Evolutionary conservation across 2,888 invertebrate species (phyloP), one percentile per base, ranked within the genome.

Genomic region (Sarcophaga variegata): DNA sequence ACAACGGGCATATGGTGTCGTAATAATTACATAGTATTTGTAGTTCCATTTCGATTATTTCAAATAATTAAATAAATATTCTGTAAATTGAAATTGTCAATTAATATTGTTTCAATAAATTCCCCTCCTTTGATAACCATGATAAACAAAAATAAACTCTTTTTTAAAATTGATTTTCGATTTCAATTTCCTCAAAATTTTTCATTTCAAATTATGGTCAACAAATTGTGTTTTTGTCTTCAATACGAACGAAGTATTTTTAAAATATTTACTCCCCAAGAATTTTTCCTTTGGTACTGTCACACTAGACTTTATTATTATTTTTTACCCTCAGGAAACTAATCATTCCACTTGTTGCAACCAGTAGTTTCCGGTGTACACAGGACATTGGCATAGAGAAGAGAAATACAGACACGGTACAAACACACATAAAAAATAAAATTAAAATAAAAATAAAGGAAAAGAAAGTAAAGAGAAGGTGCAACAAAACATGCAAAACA

Each of bases 331-430:
- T 54, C 54, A 54, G 54, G 54, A 54, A 54, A 54, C 54, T 54
- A 54, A 54, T 54, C 54, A 54, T 54, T 54, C 54, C 54, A 54
- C 54, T 54, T 54, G 54, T 54, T 54, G 54, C 54, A 54, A 54
- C 54, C 54, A 54, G 54, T 54, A 54, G 54, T 54, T 54, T 54
- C 54, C 54, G 54, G 54, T 54, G 54, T 54, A 54, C 54, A 54
- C 54, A 54, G 37, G 37, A 37, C 37, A 37, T 37, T 37, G 37
- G 37, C 37, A 37, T 37, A 10, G 37, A 37, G 37, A 0, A 54
- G 54, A 17, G 5, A 4, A 54, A 12, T 54, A 54, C 17, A 54
- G 5, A 12, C 3, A 54, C 54, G 10, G 49, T 14, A 12, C 17
- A 54, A 14, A 54, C 12, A 17, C 54, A 54, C 17, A 10, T 0